Base-by-base conservation (phyloP, 2,888 invertebrate genomes). In the Apotomis capreana region DNA sequence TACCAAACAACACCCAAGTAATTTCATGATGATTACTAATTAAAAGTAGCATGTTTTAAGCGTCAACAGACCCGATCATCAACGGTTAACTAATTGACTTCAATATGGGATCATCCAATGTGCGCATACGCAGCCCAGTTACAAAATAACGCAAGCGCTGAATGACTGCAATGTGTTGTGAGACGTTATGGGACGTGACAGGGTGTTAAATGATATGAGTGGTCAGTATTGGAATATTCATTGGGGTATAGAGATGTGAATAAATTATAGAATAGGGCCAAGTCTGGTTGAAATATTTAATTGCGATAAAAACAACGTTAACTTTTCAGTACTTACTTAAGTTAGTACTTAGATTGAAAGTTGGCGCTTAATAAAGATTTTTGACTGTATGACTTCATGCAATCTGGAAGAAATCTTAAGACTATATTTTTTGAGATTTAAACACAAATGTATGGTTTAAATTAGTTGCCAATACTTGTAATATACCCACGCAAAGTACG, bases 41-140 rank as follows among this genome's bases (percentile, higher is more conserved):
- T 69, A 51, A 52, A 69, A 58, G 57, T 52, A 70, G 70, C 55
- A 68, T 68, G 58, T 68, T 72, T 61, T 68, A 62, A 68, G 26
- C 62, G 51, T 72, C 49, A 61, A 62, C 68, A 62, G 61, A 54
- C 49, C 68, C 68, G 62, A 72, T 72, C 72, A 71, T 65, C 60
- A 67, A 44, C 62, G 44, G 52, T 70, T 64, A 58, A 61, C 72
- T 72, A 72, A 72, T 72, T 72, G 72, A 72, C 72, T 72, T 68
- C 68, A 72, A 68, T 68, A 72, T 68, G 72, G 72, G 72, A 72
- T 72, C 72, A 72, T 72, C 69, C 64, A 40, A 65, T 55, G 13
- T 70, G 68, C 72, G 72, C 37, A 58, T n/a, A 37, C 62, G 62
- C 68, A 54, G 8, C 9, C 13, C 0, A 1, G 5, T 5, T n/a